A percentile compares a stretch with the other conserved stretches of the same genome.
Evolutionary conservation across 2,797 vertebrate species (phyloP).

Genomic region (Melanogrammus aeglefinus): DNA sequence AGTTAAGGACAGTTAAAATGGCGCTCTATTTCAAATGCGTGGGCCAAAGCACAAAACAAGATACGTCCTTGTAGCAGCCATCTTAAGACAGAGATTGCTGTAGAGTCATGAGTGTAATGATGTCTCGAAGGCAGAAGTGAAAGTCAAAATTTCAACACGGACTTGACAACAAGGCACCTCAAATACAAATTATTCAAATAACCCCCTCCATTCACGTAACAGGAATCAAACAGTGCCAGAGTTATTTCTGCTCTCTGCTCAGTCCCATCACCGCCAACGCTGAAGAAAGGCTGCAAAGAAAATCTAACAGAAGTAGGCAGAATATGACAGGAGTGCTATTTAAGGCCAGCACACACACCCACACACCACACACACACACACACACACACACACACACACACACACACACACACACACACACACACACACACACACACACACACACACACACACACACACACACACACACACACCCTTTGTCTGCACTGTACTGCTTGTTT

Average conservation of each 20-base stretch:
- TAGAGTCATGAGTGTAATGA: neutral
- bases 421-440: constrained; percentile 27
- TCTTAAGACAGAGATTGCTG: no score
- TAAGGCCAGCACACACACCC: constrained; percentile 46
- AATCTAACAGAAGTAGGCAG: constrained; percentile 54
- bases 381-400: constrained; percentile 7
- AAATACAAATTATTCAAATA: neutral
- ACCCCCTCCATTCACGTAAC: neutral
- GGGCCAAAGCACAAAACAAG: no score
- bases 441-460: no score
- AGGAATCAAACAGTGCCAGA: constrained; percentile 14
- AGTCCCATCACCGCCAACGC: constrained; percentile 41
- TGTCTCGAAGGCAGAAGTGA: neutral
- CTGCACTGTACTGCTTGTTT: neutral
- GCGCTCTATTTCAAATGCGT: no score
- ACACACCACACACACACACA: constrained; percentile 1
- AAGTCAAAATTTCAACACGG: neutral
- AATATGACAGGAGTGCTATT: constrained; percentile 70
- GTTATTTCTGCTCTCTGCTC: constrained; percentile 32
- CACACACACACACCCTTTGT: constrained; percentile 5
- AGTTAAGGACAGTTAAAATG: neutral
- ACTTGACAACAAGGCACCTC: neutral
- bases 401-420: no score
- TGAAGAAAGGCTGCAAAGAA: constrained; percentile 45
- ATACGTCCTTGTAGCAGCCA: no score